These are phyloP conservation scores for Apodemus sylvaticus DNA, from an alignment of 2,113 vertebrate genomes.

Conservation along the genomic window DNA sequence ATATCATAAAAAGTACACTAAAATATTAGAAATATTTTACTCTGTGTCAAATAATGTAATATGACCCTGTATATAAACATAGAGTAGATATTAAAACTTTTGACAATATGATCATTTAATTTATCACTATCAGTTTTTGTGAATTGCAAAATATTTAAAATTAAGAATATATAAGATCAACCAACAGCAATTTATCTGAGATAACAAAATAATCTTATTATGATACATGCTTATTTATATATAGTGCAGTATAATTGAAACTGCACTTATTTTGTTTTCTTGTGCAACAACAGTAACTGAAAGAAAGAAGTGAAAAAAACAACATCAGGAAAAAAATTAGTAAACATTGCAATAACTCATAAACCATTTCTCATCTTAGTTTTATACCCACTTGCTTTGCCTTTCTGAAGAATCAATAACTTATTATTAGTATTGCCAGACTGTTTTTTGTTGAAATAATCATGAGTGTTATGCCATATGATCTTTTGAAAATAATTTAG, in stretches of 20 bases:
- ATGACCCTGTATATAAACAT: too few species aligned
- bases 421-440: conserved; percentile 62
- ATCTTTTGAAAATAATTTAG: conserved; percentile 62
- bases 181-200: conserved; percentile 43
- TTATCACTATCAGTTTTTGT: conserved; percentile 52
- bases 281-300: conserved; percentile 39
- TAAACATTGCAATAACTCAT: conserved; percentile 38
- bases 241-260: background rate
- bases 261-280: background rate
- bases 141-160: conserved; percentile 64
- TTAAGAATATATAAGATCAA: background rate
- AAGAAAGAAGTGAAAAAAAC: background rate
- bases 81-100: conserved; percentile 13
- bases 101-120: background rate
- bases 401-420: conserved; percentile 67
- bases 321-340: conserved; percentile 63
- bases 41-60: too few species aligned
- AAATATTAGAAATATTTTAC: too few species aligned
- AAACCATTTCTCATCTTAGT: conserved; percentile 57
- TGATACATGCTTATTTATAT: background rate
- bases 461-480: conserved; percentile 65
- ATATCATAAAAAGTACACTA: too few species aligned
- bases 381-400: conserved; percentile 47
- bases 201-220: conserved; percentile 47
- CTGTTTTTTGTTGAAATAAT: conserved; percentile 61